phyloP scores from a whole-genome alignment of 92 coral and sea anemone genomes.

The Montipora capitata region DNA sequence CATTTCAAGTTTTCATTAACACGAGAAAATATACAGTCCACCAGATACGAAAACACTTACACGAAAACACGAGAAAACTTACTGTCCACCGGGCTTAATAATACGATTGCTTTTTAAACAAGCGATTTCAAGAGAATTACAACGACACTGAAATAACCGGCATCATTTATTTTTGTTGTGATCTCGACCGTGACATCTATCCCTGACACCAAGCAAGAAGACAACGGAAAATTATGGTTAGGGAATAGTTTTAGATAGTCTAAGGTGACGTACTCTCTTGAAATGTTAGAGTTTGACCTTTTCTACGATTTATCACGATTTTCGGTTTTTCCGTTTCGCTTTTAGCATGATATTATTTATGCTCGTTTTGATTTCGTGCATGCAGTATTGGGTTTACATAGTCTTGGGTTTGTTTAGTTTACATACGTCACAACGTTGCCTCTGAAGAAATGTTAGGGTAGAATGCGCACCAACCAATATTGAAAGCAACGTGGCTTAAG shows the following conservation, averaged over 20 bases:
- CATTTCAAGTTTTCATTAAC: too few species aligned
- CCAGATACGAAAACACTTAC: too few species aligned
- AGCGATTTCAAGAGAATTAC: too few species aligned
- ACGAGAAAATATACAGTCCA: too few species aligned
- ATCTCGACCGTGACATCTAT: not conserved
- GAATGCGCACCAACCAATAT: conserved; percentile 39
- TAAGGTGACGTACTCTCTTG: too few species aligned
- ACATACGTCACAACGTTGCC: not conserved
- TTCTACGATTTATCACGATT: too few species aligned
- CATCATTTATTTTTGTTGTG: not conserved
- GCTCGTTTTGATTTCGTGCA: not conserved
- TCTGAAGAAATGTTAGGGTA: not conserved
- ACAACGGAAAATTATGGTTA: not conserved
- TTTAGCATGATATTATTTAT: not conserved
- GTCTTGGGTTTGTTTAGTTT: not conserved
- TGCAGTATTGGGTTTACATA: not conserved
- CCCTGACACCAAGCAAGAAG: not conserved
- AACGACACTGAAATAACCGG: not conserved
- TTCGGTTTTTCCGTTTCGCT: too few species aligned
- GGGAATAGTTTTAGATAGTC: not conserved
- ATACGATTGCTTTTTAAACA: too few species aligned
- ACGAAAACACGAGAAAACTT: too few species aligned
- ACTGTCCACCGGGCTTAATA: too few species aligned
- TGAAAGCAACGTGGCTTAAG: conserved; percentile 40
- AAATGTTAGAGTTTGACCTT: too few species aligned